Percentiles rank a stretch among this genome's conserved stretches.
Conservation (phyloP, 1,140 invertebrate species). For the Drosophila ercepeae region DNA sequence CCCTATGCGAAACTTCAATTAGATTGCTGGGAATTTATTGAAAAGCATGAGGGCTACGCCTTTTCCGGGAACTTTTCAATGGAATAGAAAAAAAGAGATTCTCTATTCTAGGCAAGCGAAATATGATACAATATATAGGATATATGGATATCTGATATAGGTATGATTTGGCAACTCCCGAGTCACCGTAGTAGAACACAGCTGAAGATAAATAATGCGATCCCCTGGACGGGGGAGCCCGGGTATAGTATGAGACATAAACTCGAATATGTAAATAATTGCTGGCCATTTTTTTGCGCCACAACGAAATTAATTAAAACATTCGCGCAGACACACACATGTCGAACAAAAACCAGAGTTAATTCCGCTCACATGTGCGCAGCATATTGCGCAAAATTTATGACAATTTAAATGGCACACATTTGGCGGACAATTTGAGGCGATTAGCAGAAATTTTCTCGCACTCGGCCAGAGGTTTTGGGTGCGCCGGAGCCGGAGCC, state of each 20-base stretch:
- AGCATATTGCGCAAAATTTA: conserved; percentile 73
- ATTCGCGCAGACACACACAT: conserved; percentile 36
- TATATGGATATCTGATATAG: too few relatives aligned
- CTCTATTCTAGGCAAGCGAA: not conserved
- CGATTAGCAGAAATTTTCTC: conserved; percentile 78
- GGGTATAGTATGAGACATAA: conserved; percentile 60
- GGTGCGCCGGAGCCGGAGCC: conserved; percentile 42
- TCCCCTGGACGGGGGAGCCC: conserved; percentile 45
- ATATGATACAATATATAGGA: not conserved
- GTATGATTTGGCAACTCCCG: too few relatives aligned
- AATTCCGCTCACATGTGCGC: conserved; percentile 38
- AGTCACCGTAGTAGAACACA: conserved; percentile 23
- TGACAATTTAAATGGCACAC: conserved; percentile 81
- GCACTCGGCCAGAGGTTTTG: conserved; percentile 52
- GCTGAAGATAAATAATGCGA: conserved; percentile 32
- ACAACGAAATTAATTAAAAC: conserved; percentile 71
- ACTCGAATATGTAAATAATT: conserved; percentile 73
- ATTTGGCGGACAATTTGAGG: conserved; percentile 75
- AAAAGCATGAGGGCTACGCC: conserved; percentile 56
- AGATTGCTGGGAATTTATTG: conserved; percentile 60
- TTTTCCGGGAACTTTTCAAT: conserved; percentile 1
- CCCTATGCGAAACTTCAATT: conserved; percentile 73
- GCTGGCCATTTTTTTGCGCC: conserved; percentile 55
- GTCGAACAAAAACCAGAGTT: conserved; percentile 33
- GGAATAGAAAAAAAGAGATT: too few relatives aligned